phyloP scores from a whole-genome alignment of 2,888 invertebrate species.

The Amblyjoppa fuscipennis region DNA sequence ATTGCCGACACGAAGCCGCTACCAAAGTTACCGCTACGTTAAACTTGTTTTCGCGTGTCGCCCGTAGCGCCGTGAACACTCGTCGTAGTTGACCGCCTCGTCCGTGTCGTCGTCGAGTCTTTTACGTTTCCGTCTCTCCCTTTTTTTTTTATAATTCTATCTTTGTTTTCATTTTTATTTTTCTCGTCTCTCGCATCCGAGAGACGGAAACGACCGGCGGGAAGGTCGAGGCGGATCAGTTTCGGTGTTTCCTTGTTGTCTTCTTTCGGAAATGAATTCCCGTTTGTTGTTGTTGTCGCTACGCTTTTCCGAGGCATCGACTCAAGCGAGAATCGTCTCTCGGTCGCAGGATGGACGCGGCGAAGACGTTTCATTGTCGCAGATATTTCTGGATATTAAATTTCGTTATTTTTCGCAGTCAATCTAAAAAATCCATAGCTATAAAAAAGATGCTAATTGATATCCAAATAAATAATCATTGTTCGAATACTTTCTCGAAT shows the following conservation, averaged over 20 bases:
- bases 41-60: constrained; percentile 62
- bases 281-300: not conserved
- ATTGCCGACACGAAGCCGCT: constrained; percentile 58
- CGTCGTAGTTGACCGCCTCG: constrained; percentile 1
- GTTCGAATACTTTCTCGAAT: too few species aligned
- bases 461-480: too few species aligned
- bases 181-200: constrained; percentile 12
- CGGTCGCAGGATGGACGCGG: not conserved
- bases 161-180: constrained; percentile 1
- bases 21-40: constrained; percentile 53
- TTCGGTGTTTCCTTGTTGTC: not conserved
- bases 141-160: constrained; percentile 4
- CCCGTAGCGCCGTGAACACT: constrained; percentile 40
- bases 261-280: not conserved
- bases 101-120: constrained; percentile 36
- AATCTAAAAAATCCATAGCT: too few species aligned
- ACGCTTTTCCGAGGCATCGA: not conserved
- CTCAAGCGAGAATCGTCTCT: not conserved
- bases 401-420: not conserved
- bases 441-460: too few species aligned
- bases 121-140: constrained; percentile 38
- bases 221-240: not conserved
- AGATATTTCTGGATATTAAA: not conserved
- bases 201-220: not conserved
- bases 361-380: not conserved